Conservation (phyloP, 2,888 invertebrate species). For the Phalera bucephala region DNA sequence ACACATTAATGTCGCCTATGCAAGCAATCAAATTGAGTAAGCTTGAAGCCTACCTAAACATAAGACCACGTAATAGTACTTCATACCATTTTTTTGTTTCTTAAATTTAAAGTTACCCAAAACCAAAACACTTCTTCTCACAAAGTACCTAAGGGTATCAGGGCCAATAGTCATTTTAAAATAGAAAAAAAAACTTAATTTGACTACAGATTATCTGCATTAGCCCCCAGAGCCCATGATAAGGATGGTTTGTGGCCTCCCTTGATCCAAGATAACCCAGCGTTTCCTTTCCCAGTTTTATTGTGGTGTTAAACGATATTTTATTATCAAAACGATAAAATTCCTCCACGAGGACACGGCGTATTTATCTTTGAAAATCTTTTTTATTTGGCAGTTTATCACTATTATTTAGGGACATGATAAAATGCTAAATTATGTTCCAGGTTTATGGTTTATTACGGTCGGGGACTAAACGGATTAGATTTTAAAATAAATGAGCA, state of each 20-base stretch:
- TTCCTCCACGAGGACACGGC: slow-evolving; percentile 44
- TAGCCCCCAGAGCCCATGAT: slow-evolving; percentile 29
- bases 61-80: too few relatives aligned
- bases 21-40: too few relatives aligned
- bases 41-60: too few relatives aligned
- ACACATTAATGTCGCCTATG: too few relatives aligned
- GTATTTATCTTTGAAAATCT: slow-evolving; percentile 65
- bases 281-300: slow-evolving; percentile 48
- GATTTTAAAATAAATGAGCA: slow-evolving; percentile 21
- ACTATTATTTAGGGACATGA: slow-evolving; percentile 69
- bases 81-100: too few relatives aligned
- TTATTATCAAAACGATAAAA: slow-evolving; percentile 70
- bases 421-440: slow-evolving; percentile 53
- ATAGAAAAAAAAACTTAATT: slow-evolving; percentile 20
- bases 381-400: slow-evolving; percentile 73
- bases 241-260: slow-evolving; percentile 46
- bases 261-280: slow-evolving; percentile 50
- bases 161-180: too few relatives aligned
- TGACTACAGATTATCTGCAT: slow-evolving; percentile 27
- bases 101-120: too few relatives aligned
- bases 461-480: slow-evolving; percentile 25
- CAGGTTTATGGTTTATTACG: slow-evolving; percentile 30
- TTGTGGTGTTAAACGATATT: slow-evolving; percentile 70
- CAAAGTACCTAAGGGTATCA: too few relatives aligned
- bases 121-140: too few relatives aligned